A percentile compares a stretch with the other conserved stretches of the same genome.
Evolutionary conservation across 2,888 invertebrate species (phyloP).

Genomic region (Ischnura elegans): DNA sequence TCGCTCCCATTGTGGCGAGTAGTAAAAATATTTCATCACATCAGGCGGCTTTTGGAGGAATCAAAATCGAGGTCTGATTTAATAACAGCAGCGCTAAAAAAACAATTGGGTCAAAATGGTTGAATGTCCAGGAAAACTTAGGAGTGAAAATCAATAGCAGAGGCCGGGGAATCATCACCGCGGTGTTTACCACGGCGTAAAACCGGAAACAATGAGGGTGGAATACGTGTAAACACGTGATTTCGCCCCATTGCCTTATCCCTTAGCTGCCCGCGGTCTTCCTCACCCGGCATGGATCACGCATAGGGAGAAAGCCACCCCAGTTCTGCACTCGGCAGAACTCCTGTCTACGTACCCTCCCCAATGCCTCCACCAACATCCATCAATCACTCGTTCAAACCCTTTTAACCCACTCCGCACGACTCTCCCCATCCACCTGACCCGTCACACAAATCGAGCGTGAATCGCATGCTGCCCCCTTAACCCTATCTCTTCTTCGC

Average conservation of each 20-base stretch:
- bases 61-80: not conserved
- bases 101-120: not conserved
- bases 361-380: not conserved
- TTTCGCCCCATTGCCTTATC: not conserved
- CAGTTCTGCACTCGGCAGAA: not conserved
- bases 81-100: not conserved
- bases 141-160: conserved; percentile 42
- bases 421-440: not conserved
- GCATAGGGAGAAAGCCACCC: not conserved
- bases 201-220: conserved; percentile 65
- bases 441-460: not conserved
- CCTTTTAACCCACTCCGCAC: not conserved
- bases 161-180: not conserved
- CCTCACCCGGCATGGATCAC: not conserved
- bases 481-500: not conserved
- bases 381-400: not conserved
- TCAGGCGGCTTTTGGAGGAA: not conserved
- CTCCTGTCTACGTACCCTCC: too few species aligned
- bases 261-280: not conserved
- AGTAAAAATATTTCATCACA: not conserved
- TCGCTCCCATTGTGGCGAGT: not conserved
- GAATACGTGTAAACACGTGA: conserved; percentile 54
- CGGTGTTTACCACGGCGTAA: conserved; percentile 38
- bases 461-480: not conserved
- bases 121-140: not conserved